A percentile compares a stretch with the other conserved stretches of the same genome.
Evolutionary conservation across 2,113 vertebrate species (phyloP).

Genomic region (Dromiciops gliroides): DNA sequence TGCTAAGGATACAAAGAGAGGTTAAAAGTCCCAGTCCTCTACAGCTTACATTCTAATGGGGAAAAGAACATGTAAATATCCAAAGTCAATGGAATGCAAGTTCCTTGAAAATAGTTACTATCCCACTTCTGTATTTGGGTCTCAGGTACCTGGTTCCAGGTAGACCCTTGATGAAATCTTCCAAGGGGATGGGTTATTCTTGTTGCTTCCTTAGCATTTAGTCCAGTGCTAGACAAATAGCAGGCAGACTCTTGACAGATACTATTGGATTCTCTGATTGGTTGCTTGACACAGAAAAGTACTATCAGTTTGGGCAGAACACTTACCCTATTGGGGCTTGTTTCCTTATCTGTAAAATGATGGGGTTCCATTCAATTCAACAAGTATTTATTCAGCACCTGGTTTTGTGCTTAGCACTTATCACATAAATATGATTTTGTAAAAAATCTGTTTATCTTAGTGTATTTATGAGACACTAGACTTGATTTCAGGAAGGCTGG

Average conservation of each 20-base stretch:
- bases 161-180: not conserved
- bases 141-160: not conserved
- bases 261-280: not conserved
- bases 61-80: not conserved
- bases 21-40: not conserved
- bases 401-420: not conserved
- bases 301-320: not conserved
- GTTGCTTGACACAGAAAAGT: not conserved
- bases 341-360: not conserved
- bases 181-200: not conserved
- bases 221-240: not conserved
- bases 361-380: not conserved
- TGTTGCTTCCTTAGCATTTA: not conserved
- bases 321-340: not conserved
- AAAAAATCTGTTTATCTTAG: not conserved
- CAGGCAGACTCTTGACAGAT: not conserved
- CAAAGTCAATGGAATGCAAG: not conserved
- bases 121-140: not conserved
- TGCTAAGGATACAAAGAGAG: not conserved
- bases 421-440: not conserved
- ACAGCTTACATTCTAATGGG: not conserved
- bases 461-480: not conserved
- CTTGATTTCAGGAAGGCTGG: not conserved
- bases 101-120: not conserved
- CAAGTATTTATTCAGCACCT: not conserved